These are phyloP conservation scores for Vulpes vulpes DNA, from an alignment of 2,113 vertebrate genomes.

Conservation along the genomic window DNA sequence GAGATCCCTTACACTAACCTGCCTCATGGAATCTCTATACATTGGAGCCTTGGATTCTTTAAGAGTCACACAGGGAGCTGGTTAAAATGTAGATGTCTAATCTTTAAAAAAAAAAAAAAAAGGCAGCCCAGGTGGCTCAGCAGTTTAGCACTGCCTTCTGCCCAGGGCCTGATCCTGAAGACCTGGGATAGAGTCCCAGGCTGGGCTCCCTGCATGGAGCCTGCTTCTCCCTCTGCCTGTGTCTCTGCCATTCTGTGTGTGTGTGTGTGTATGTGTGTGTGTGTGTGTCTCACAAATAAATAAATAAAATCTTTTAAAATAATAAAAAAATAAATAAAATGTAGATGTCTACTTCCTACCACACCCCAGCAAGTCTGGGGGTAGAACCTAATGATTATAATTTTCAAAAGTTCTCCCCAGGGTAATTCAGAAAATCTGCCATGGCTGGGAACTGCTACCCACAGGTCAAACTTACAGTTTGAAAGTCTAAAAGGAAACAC, in stretches of 20 bases:
- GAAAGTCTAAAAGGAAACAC: not conserved
- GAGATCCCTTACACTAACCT: not conserved
- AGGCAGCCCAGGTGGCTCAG: too few relatives aligned
- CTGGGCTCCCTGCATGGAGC: too few relatives aligned
- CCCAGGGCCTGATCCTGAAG: too few relatives aligned
- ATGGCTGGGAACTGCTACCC: not conserved
- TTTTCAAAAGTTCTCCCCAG: slow-evolving; percentile 19
- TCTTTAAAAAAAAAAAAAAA: too few relatives aligned
- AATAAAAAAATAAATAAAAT: not conserved
- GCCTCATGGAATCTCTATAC: not conserved
- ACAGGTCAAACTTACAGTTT: not conserved
- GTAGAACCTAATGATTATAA: not conserved
- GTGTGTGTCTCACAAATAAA: too few relatives aligned
- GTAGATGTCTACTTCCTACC: not conserved
- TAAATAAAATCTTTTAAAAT: too few relatives aligned
- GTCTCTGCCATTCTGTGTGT: too few relatives aligned
- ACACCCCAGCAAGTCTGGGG: not conserved
- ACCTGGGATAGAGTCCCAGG: too few relatives aligned
- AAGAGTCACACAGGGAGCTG: not conserved
- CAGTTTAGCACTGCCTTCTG: too few relatives aligned
- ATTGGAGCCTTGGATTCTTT: not conserved
- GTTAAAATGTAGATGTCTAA: not conserved
- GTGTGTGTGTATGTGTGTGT: too few relatives aligned
- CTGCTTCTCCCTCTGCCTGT: too few relatives aligned
- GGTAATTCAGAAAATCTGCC: not conserved